Evolutionary conservation across 2,113 vertebrate genomes (phyloP).

Genomic region (Zosterops lateralis): DNA sequence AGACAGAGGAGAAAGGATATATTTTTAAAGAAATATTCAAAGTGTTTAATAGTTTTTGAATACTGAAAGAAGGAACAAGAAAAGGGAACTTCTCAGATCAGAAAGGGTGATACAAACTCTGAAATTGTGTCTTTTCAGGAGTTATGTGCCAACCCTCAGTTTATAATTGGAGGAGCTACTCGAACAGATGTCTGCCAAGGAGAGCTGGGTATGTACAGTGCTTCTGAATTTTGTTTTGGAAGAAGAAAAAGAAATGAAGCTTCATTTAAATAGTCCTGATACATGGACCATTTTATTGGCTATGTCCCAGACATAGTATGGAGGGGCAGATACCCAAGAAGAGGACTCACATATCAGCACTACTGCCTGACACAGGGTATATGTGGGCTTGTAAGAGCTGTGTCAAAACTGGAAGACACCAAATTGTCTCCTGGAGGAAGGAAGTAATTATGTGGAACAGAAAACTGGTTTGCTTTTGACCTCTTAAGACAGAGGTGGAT

Average conservation of each 20-base stretch:
- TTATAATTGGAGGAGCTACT: conserved; percentile 86
- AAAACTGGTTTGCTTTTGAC: background rate
- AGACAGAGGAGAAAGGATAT: background rate
- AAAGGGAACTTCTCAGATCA: background rate
- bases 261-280: background rate
- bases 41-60: background rate
- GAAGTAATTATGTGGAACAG: background rate
- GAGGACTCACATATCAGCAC: background rate
- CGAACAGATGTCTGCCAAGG: conserved; percentile 88
- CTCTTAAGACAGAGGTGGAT: background rate
- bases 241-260: background rate
- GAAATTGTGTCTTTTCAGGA: conserved; percentile 75
- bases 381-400: background rate
- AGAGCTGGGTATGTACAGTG: conserved; percentile 74
- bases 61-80: background rate
- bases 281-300: background rate
- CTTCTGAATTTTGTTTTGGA: background rate
- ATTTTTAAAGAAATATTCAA: background rate
- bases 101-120: background rate
- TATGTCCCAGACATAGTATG: background rate
- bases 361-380: background rate
- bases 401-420: background rate
- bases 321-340: background rate
- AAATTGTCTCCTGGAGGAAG: background rate
- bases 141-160: conserved; percentile 80